Percentiles rank a stretch among this genome's conserved stretches.
phyloP scores from a whole-genome alignment of 2,888 invertebrate species.

The Cyclophora punctaria region DNA sequence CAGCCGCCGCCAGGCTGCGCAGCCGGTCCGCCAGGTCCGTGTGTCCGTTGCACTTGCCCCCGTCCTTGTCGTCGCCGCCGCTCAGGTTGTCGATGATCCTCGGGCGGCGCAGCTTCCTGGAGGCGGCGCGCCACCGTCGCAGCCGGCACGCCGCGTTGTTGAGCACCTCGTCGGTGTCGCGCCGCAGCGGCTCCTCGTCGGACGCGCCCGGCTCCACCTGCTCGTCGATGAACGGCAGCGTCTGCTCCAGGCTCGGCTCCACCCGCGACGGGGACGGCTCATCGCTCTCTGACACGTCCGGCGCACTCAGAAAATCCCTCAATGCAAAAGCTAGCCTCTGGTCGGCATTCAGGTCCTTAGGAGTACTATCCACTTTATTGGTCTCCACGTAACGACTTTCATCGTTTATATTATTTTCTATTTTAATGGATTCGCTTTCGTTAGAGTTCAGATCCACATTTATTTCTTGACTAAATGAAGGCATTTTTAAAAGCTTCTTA shows the following conservation, averaged over 20 bases:
- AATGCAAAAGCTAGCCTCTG: slow-evolving; percentile 55
- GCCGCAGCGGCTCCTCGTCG: slow-evolving; percentile 42
- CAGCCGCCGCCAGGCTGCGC: slow-evolving; percentile 61
- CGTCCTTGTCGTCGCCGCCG: slow-evolving; percentile 42
- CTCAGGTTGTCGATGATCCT: slow-evolving; percentile 67
- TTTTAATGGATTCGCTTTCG: slow-evolving; percentile 44
- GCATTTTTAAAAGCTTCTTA: slow-evolving; percentile 48
- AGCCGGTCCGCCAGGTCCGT: slow-evolving; percentile 65
- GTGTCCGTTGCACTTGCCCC: slow-evolving; percentile 40
- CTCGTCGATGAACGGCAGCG: slow-evolving; percentile 60
- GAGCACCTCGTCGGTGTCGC: slow-evolving; percentile 54
- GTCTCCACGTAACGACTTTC: slow-evolving; percentile 32
- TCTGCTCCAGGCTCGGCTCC: slow-evolving; percentile 25
- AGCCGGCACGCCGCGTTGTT: slow-evolving; percentile 67
- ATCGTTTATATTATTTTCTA: slow-evolving; percentile 39
- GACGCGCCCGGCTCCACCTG: slow-evolving; percentile 37
- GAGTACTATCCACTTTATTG: slow-evolving; percentile 34
- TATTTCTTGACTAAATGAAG: slow-evolving; percentile 60
- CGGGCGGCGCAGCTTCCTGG: slow-evolving; percentile 65
- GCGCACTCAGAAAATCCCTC: slow-evolving; percentile 51
- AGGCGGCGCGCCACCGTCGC: slow-evolving; percentile 67
- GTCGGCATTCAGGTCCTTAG: slow-evolving; percentile 45
- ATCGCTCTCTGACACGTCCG: slow-evolving; percentile 29
- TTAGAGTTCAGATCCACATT: slow-evolving; percentile 58
- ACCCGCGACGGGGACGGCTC: slow-evolving; percentile 36